Percentiles rank a stretch among this genome's conserved stretches.
Conservation (phyloP, 2,113 vertebrate genomes). For the Crocuta crocuta region DNA sequence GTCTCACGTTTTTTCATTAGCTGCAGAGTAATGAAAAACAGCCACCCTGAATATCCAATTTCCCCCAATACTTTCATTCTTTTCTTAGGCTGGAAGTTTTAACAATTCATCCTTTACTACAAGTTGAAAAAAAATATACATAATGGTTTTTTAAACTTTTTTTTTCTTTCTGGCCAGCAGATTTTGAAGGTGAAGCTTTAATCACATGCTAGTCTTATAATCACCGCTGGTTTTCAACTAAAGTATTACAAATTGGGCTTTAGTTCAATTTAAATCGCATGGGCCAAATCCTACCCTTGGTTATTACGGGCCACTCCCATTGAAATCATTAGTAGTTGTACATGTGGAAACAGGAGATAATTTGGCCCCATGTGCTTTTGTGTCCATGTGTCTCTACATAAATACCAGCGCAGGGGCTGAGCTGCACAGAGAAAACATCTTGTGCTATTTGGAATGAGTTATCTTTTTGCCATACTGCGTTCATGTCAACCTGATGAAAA, state of each 20-base stretch:
- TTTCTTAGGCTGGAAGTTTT: conserved; percentile 80
- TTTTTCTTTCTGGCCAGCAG: conserved; percentile 76
- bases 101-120: conserved; percentile 75
- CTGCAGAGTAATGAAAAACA: conserved; percentile 79
- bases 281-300: conserved; percentile 76
- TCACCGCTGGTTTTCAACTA: conserved; percentile 77
- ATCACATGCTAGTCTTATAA: conserved; percentile 81
- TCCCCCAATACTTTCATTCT: conserved; percentile 82
- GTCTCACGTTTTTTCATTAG: conserved; percentile 82
- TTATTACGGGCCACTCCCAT: conserved; percentile 72
- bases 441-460: conserved; percentile 71
- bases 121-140: conserved; percentile 70
- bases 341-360: conserved; percentile 78
- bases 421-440: conserved; percentile 48
- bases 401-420: conserved; percentile 1
- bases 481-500: conserved; percentile 73
- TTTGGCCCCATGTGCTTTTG: conserved; percentile 70
- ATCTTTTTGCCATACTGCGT: conserved; percentile 58
- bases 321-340: conserved; percentile 83
- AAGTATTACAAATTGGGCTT: conserved; percentile 83
- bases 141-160: conserved; percentile 80
- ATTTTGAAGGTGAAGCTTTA: conserved; percentile 83
- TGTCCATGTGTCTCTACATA: conserved; percentile 58
- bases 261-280: conserved; percentile 75
- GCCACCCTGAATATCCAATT: conserved; percentile 78